Conservation (phyloP, 1,140 invertebrate genomes). For the Cotesia chilonis region DNA sequence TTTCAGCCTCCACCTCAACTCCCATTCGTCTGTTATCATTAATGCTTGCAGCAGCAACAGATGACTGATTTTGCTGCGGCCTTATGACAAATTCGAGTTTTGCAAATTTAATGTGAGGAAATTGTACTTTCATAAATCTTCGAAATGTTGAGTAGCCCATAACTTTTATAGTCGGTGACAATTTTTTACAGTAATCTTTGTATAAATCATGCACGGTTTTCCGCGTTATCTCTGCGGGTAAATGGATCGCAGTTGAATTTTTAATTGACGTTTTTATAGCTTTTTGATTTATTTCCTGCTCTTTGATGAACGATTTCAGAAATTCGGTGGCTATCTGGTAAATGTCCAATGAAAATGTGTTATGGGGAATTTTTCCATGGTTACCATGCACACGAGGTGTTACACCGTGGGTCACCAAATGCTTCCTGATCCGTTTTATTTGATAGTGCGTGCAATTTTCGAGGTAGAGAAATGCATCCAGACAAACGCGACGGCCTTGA, state of each 20-base stretch:
- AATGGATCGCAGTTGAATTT: conserved; percentile 68
- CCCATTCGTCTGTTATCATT: conserved; percentile 63
- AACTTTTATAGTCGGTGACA: conserved; percentile 72
- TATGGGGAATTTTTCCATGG: conserved; percentile 82
- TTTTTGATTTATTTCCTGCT: conserved; percentile 66
- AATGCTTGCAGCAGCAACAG: too few species aligned
- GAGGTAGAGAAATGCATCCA: conserved; percentile 81
- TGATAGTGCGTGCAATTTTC: conserved; percentile 85
- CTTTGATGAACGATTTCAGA: conserved; percentile 75
- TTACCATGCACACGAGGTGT: conserved; percentile 81
- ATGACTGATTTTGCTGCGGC: conserved; percentile 49
- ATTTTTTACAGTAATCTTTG: conserved; percentile 74
- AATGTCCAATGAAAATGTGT: conserved; percentile 80
- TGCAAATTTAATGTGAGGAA: conserved; percentile 79
- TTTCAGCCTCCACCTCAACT: conserved; percentile 28
- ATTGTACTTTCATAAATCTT: conserved; percentile 82
- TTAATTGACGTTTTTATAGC: conserved; percentile 50
- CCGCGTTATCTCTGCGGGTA: conserved; percentile 75
- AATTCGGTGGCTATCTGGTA: conserved; percentile 81
- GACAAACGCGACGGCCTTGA: conserved; percentile 78
- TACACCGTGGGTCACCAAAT: conserved; percentile 80
- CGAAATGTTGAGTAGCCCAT: conserved; percentile 84
- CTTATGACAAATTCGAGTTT: conserved; percentile 71
- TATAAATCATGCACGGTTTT: conserved; percentile 79
- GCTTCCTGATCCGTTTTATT: conserved; percentile 79